Evolutionary conservation across 2,797 vertebrate species (phyloP).

Genomic region (Lepidocolaptes lacrymiger): DNA sequence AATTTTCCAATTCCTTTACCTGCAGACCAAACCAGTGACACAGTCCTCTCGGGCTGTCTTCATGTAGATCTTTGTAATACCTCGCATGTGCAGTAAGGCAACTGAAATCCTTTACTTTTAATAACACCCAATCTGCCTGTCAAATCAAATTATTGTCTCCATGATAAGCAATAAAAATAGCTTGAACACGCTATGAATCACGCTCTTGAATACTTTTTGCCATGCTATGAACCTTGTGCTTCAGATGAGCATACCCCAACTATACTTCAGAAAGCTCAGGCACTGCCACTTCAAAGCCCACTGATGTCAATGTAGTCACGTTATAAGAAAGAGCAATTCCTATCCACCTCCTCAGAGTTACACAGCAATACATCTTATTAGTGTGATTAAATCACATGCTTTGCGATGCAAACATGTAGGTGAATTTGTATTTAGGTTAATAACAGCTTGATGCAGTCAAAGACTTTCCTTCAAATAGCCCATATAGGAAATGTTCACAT

Average conservation of each 20-base stretch:
- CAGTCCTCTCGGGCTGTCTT: neutral
- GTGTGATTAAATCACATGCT: neutral
- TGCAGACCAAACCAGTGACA: neutral
- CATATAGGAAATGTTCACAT: neutral
- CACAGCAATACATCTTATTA: neutral
- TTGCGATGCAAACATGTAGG: neutral
- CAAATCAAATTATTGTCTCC: conserved; percentile 59
- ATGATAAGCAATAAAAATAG: conserved; percentile 55
- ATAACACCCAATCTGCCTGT: conserved; percentile 53
- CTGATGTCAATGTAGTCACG: neutral
- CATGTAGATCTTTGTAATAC: neutral
- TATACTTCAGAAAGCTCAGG: neutral
- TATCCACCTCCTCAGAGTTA: neutral
- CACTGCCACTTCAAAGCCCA: neutral
- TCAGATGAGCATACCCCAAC: neutral
- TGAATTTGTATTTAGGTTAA: neutral
- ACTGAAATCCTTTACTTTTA: conserved; percentile 45
- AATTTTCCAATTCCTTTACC: conserved; percentile 31
- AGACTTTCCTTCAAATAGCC: neutral
- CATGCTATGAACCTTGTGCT: neutral
- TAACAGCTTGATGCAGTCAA: neutral
- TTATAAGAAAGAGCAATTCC: neutral
- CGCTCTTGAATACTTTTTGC: conserved; percentile 7
- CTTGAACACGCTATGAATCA: neutral
- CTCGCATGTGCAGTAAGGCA: neutral